Base-by-base conservation (phyloP, 1,140 invertebrate genomes). In the Trypoxylus dichotomus region DNA sequence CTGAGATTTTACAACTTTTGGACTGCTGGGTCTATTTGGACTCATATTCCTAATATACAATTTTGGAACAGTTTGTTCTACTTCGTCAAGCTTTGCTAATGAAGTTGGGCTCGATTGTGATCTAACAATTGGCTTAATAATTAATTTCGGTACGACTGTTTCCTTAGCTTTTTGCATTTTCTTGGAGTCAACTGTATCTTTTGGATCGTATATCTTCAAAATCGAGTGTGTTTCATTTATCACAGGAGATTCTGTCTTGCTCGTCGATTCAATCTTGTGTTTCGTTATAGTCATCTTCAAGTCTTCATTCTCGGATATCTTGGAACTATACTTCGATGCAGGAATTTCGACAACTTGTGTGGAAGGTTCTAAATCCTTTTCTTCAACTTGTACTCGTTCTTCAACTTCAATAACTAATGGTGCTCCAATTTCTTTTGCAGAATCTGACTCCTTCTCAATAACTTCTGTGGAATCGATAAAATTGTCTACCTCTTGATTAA, bases 281-380 rank as follows among this genome's bases (percentile, higher is more conserved):
- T 85, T 85, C 11, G 83, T 84, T 32, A 85, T 85, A 0, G 85
- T 85, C 42, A 85, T 83, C 80, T 85, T 85, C 32, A 86, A 63
- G 3, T 47, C 74, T 25, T 75, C 43, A 47, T 75, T 75, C 25
- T 41, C 43, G 0, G 74, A 75, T 42, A 75, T 75, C 21, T 75
- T 75, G 5, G 74, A 75, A 75, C 74, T 75, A 25, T 75, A 75
- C 13, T 75, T 43, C 41, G 73, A 43, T 1, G 32, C 42, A 25
- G 21, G 15, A 60, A 32, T 41, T 68, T 63, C 73, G 24, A 27
- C 8, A 27, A 68, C 2, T 68, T 68, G 7, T 27, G 60, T 24
- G 24, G 25, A 5, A 11, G 21, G 7, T 68, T 8, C 1, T 15
- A 63, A 3, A 27, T 47, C 25, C 54, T 76, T 58, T 25, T 27